Conservation (phyloP, 1,140 invertebrate species). For the Luehdorfia chinensis region DNA sequence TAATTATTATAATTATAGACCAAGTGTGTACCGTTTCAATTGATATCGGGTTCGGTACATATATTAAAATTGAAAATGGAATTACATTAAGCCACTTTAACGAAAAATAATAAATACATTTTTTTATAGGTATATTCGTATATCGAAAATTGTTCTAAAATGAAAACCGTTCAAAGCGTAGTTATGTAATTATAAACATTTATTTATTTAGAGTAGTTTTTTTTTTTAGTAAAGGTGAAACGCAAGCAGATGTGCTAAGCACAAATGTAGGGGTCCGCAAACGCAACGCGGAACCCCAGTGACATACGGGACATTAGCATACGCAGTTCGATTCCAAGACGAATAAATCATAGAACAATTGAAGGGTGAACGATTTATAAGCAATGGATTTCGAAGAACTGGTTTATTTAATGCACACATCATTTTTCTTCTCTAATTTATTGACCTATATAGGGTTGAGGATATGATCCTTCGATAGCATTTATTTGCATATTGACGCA, state of each 20-base stretch:
- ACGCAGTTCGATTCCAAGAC: constrained; percentile 44
- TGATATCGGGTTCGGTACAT: not conserved
- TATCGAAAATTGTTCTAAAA: too few relatives aligned
- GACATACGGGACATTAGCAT: constrained; percentile 46
- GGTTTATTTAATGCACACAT: constrained; percentile 45
- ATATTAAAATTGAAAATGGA: too few relatives aligned
- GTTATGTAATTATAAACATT: too few relatives aligned
- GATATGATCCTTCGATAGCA: constrained; percentile 37
- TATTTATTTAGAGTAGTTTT: too few relatives aligned
- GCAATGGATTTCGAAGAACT: constrained; percentile 39
- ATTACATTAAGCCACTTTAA: too few relatives aligned
- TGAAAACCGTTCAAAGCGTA: too few relatives aligned
- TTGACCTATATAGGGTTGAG: constrained; percentile 52
- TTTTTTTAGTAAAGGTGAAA: too few relatives aligned
- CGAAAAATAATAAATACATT: too few relatives aligned
- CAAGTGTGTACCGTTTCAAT: not conserved
- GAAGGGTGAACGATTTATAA: constrained; percentile 43
- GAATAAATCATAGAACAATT: constrained; percentile 73
- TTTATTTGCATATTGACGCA: constrained; percentile 62
- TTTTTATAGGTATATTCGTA: too few relatives aligned
- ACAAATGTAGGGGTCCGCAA: not conserved
- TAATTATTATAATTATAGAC: constrained; percentile 48
- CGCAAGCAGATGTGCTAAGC: too few relatives aligned
- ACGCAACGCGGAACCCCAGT: not conserved
- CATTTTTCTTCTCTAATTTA: constrained; percentile 63